phyloP scores from a whole-genome alignment of 2,888 invertebrate species.

The Aphidoletes aphidimyza region DNA sequence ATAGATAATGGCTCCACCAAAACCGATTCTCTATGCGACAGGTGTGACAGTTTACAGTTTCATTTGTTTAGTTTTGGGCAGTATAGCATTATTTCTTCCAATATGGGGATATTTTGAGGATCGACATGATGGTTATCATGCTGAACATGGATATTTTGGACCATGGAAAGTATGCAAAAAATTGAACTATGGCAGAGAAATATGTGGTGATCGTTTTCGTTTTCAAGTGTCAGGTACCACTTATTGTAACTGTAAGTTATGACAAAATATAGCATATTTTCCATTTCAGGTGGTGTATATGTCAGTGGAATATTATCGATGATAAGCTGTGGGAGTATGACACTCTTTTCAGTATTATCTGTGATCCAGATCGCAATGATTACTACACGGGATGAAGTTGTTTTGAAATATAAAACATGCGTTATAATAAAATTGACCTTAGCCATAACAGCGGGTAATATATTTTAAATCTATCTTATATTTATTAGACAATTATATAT shows the following conservation, averaged over 20 bases:
- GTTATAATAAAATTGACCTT: constrained; percentile 83
- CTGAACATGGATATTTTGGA: constrained; percentile 86
- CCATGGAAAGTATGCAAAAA: constrained; percentile 89
- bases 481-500: too few relatives aligned
- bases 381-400: constrained; percentile 83
- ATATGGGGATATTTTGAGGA: constrained; percentile 86
- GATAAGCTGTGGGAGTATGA: constrained; percentile 78
- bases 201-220: constrained; percentile 83
- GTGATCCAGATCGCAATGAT: constrained; percentile 89
- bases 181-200: constrained; percentile 82
- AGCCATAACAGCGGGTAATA: constrained; percentile 81
- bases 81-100: constrained; percentile 78
- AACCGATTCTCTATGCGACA: constrained; percentile 66
- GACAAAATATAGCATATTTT: neutral
- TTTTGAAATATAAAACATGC: constrained; percentile 79
- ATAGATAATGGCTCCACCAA: constrained; percentile 65
- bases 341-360: constrained; percentile 81
- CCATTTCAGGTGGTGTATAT: constrained; percentile 78
- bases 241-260: too few relatives aligned
- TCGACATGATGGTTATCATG: constrained; percentile 70
- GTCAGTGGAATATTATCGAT: constrained; percentile 83
- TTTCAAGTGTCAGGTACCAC: constrained; percentile 79
- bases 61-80: constrained; percentile 71
- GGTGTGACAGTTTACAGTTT: constrained; percentile 71
- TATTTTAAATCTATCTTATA: constrained; percentile 31